A percentile compares a stretch with the other conserved stretches of the same genome.
Conservation (phyloP, 2,113 vertebrate genomes). For the Aegotheles bennettii region DNA sequence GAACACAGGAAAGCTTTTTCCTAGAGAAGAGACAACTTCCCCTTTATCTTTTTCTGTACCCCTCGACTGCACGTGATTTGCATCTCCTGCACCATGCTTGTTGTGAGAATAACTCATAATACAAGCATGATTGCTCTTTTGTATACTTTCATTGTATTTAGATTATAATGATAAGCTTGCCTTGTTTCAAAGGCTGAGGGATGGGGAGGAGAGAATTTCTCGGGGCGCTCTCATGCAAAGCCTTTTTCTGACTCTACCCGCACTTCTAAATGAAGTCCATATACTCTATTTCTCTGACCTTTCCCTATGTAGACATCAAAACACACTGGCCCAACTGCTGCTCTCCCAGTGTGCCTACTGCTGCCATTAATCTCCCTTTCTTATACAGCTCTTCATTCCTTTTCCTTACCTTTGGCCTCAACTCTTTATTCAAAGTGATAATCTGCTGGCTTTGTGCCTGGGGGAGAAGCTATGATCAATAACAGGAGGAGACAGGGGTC, state of each 20-base stretch:
- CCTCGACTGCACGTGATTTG: neutral
- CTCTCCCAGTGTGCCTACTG: conserved; percentile 35
- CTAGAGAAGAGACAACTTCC: neutral
- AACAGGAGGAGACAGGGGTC: conserved; percentile 46
- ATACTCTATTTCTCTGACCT: conserved; percentile 44
- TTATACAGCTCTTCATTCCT: conserved; percentile 41
- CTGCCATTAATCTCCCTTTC: conserved; percentile 55
- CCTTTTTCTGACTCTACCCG: neutral
- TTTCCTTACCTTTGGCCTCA: conserved; percentile 59
- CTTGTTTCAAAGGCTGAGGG: conserved; percentile 9
- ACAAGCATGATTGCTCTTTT: neutral
- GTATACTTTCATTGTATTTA: neutral
- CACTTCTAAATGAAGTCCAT: conserved; percentile 7
- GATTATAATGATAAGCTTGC: neutral
- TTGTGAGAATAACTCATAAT: neutral
- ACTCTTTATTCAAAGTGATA: conserved; percentile 61
- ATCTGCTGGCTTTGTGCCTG: conserved; percentile 39
- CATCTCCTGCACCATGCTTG: neutral
- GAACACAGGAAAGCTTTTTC: neutral
- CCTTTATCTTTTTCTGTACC: neutral
- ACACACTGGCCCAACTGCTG: conserved; percentile 6
- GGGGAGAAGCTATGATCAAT: conserved; percentile 63
- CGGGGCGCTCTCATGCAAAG: neutral
- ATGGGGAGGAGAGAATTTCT: conserved; percentile 37
- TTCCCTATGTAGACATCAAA: conserved; percentile 45